Conservation (phyloP, 2,113 vertebrate genomes). For the Delphinus delphis region DNA sequence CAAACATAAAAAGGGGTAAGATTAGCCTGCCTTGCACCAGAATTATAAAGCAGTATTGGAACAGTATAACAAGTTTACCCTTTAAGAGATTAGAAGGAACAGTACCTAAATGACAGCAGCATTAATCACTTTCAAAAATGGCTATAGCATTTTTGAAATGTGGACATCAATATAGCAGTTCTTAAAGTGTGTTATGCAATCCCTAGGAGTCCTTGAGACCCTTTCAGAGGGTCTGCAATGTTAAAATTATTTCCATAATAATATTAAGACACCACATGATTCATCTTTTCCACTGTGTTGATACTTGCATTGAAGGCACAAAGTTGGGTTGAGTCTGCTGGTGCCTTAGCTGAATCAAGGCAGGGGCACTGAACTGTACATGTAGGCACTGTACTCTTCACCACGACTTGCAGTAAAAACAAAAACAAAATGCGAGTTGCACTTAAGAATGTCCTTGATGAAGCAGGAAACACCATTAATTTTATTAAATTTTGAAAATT, state of each 20-base stretch:
- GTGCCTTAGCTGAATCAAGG: not conserved
- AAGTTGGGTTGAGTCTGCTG: not conserved
- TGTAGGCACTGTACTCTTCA: not conserved
- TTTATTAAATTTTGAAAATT: not conserved
- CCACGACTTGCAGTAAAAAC: not conserved
- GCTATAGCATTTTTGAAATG: not conserved
- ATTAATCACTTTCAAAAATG: not conserved
- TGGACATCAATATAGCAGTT: not conserved
- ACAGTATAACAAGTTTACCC: not conserved
- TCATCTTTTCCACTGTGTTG: not conserved
- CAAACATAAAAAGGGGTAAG: not conserved
- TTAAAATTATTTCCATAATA: slow-evolving; percentile 6
- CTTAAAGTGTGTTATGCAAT: not conserved
- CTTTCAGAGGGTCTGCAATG: not conserved
- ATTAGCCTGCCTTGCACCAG: not conserved
- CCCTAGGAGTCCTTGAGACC: not conserved
- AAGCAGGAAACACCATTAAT: not conserved
- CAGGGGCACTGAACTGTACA: not conserved
- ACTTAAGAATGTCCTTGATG: not conserved
- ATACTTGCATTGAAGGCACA: not conserved
- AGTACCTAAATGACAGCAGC: not conserved
- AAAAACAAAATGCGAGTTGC: not conserved
- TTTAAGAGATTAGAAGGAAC: not conserved
- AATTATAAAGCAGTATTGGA: not conserved
- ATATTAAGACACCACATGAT: not conserved